Percentiles rank a stretch among this genome's conserved stretches.
Conservation (phyloP, 2,797 vertebrate species). For the Tragelaphus eurycerus region DNA sequence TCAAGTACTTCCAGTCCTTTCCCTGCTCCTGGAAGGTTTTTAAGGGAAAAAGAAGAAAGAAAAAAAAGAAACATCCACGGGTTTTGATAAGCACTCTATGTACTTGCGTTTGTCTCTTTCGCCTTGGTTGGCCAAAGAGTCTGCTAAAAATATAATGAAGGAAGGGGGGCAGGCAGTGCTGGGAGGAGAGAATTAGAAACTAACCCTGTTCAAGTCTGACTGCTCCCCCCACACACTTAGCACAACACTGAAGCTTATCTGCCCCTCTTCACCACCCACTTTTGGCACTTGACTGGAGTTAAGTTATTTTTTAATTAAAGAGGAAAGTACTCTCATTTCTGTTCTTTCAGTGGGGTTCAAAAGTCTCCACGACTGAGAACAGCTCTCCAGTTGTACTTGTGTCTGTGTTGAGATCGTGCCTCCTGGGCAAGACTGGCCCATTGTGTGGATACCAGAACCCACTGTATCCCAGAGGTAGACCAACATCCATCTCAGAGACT, state of each 20-base stretch:
- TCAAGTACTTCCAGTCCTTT: constrained; percentile 17
- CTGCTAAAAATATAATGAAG: constrained; percentile 53
- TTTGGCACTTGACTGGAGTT: neutral
- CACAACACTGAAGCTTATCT: neutral
- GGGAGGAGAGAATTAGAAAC: neutral
- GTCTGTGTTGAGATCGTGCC: neutral
- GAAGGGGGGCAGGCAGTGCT: neutral
- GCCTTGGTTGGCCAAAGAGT: neutral
- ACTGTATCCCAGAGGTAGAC: neutral
- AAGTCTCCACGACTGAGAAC: neutral
- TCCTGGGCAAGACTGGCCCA: neutral
- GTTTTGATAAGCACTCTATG: constrained; percentile 1
- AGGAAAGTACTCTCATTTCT: neutral
- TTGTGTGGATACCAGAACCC: neutral
- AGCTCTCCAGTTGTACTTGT: neutral
- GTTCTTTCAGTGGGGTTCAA: neutral
- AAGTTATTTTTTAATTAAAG: constrained; percentile 36
- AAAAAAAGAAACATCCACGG: neutral
- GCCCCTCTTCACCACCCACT: neutral
- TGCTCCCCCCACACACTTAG: neutral
- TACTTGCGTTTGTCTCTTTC: neutral
- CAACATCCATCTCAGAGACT: neutral
- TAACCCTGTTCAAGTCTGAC: neutral
- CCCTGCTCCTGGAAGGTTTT: constrained; percentile 17
- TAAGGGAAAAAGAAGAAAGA: neutral